phyloP scores from a whole-genome alignment of 2,888 invertebrate species.

The Cantharis nigra region DNA sequence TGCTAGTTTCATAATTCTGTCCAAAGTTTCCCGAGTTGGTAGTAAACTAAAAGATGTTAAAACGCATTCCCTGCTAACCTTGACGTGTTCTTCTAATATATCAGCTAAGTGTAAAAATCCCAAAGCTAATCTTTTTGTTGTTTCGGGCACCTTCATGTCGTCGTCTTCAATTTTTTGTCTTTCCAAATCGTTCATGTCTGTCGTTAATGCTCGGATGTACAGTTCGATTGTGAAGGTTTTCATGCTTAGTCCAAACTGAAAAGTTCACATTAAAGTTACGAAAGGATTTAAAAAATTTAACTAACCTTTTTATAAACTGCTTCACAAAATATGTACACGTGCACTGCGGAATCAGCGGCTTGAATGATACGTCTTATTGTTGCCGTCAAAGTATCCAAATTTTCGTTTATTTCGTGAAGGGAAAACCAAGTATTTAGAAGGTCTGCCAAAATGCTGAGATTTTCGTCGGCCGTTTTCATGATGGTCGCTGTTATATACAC shows the following conservation, averaged over 20 bases:
- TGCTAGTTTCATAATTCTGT: conserved; percentile 62
- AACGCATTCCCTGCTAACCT: conserved; percentile 71
- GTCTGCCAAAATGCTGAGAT: conserved; percentile 45
- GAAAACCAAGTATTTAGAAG: conserved; percentile 53
- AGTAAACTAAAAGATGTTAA: conserved; percentile 77
- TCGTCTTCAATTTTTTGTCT: conserved; percentile 59
- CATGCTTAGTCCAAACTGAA: conserved; percentile 35
- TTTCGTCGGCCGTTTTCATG: conserved; percentile 56
- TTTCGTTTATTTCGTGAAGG: conserved; percentile 44
- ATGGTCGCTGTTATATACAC: conserved; percentile 62
- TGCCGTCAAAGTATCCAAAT: conserved; percentile 42
- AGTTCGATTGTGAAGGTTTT: conserved; percentile 71
- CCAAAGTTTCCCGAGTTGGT: conserved; percentile 66
- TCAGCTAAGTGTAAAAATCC: conserved; percentile 70
- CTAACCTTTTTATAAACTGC: conserved; percentile 53
- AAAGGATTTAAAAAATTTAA: not conserved
- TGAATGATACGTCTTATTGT: conserved; percentile 53
- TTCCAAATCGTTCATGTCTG: conserved; percentile 78
- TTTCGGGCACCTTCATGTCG: conserved; percentile 53
- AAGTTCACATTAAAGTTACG: not conserved
- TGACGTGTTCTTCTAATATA: conserved; percentile 62
- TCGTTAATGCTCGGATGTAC: conserved; percentile 74
- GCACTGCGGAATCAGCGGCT: conserved; percentile 66
- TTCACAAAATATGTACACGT: conserved; percentile 69
- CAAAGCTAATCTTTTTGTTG: conserved; percentile 62